These are phyloP conservation scores for Macrobrachium rosenbergii DNA, from an alignment of 1,140 invertebrate species.

Conservation along the genomic window DNA sequence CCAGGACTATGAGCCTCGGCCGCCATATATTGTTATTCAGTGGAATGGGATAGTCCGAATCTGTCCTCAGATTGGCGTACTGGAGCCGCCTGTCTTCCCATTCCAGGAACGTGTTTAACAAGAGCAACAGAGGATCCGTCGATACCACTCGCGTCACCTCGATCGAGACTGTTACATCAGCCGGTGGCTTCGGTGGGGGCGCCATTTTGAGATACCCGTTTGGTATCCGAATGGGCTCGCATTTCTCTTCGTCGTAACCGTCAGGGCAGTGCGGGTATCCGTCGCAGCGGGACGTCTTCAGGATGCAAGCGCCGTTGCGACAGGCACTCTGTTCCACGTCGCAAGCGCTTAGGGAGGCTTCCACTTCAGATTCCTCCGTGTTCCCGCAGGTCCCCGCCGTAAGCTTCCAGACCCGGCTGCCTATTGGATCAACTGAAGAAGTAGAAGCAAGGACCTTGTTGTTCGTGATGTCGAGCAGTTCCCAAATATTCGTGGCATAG, in stretches of 20 bases:
- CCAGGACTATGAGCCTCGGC: conserved; percentile 40
- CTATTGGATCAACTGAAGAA: conserved; percentile 11
- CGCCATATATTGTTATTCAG: conserved; percentile 37
- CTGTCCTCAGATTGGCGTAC: conserved; percentile 34
- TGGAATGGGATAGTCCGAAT: conserved; percentile 31
- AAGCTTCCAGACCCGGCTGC: conserved; percentile 26
- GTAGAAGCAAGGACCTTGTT: conserved; percentile 33
- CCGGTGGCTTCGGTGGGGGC: conserved; percentile 40
- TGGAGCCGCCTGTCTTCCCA: conserved; percentile 43
- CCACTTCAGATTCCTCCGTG: neutral
- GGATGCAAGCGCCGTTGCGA: conserved; percentile 28
- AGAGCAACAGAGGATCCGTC: conserved; percentile 35
- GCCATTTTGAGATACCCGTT: conserved; percentile 23
- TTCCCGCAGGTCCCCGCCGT: conserved; percentile 17
- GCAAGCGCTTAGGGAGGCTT: conserved; percentile 30
- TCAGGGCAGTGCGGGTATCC: conserved; percentile 52
- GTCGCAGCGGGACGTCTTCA: conserved; percentile 33
- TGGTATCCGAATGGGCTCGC: conserved; percentile 42
- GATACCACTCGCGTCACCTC: conserved; percentile 43
- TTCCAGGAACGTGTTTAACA: conserved; percentile 24
- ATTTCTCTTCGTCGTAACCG: conserved; percentile 50
- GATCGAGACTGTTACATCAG: conserved; percentile 4
- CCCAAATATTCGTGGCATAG: conserved; percentile 24
- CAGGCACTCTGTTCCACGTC: conserved; percentile 10
- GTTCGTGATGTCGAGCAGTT: conserved; percentile 16